Evolutionary conservation across 2,113 vertebrate genomes (phyloP).

Genomic region (Microcebus griseorufus): DNA sequence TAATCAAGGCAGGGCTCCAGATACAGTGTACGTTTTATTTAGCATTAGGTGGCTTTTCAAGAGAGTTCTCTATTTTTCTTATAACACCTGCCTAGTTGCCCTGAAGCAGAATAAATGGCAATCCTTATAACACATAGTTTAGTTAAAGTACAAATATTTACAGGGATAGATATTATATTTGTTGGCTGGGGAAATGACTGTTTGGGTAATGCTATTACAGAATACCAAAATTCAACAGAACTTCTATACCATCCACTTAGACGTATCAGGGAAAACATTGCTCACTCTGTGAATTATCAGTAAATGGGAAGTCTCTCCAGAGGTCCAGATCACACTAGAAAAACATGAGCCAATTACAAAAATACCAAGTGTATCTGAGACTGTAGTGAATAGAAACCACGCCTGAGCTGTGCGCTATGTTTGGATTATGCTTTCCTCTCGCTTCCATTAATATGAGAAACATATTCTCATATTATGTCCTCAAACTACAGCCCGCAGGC

Average conservation of each 20-base stretch:
- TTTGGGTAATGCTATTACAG: neutral
- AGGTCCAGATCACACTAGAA: neutral
- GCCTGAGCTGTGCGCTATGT: neutral
- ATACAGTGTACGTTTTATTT: neutral
- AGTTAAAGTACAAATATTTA: conserved; percentile 3
- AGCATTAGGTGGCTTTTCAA: conserved; percentile 7
- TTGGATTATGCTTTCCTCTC: neutral
- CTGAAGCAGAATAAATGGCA: conserved; percentile 6
- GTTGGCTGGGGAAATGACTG: neutral
- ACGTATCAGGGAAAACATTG: neutral
- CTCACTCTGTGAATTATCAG: neutral
- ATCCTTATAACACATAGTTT: neutral
- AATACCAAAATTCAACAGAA: conserved; percentile 16
- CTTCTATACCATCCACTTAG: neutral
- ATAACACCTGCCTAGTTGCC: neutral
- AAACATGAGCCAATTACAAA: neutral
- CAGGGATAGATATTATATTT: neutral
- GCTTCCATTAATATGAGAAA: neutral
- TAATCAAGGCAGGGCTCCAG: neutral
- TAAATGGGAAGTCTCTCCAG: neutral
- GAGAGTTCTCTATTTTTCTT: neutral
- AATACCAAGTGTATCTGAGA: neutral
- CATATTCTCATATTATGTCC: too few relatives aligned
- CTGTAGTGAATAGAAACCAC: neutral
- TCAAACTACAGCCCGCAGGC: too few relatives aligned